Evolutionary conservation across 2,113 vertebrate genomes (phyloP).

Genomic region (Bujurquina vittata): DNA sequence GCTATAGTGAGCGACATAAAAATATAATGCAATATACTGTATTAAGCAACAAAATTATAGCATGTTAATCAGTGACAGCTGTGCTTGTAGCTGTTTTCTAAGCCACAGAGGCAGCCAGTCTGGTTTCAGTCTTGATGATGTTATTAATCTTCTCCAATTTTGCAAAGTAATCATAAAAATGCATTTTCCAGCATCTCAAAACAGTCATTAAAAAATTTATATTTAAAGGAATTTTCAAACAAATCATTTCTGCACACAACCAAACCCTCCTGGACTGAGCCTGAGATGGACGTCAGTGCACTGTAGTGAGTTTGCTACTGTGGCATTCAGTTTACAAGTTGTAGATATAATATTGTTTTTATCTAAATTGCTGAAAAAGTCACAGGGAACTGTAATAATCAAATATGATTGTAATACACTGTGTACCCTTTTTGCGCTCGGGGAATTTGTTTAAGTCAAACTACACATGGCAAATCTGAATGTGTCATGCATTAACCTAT

Average conservation of each 20-base stretch:
- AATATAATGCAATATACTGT: neutral
- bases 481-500: slow-evolving; percentile 34
- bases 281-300: neutral
- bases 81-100: neutral
- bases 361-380: neutral
- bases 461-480: slow-evolving; percentile 37
- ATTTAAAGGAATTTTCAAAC: neutral
- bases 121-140: neutral
- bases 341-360: neutral
- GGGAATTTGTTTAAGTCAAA: slow-evolving; percentile 30
- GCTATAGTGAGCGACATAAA: neutral
- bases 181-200: neutral
- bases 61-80: neutral
- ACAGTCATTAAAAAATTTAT: neutral
- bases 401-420: neutral
- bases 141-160: neutral
- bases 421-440: neutral
- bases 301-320: neutral
- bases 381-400: neutral
- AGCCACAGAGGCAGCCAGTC: neutral
- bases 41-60: neutral
- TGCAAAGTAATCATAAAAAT: neutral
- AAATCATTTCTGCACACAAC: neutral
- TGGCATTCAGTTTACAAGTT: neutral
- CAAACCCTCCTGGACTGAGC: neutral